A percentile compares a stretch with the other conserved stretches of the same genome.
phyloP scores from a whole-genome alignment of 1,140 invertebrate species.

The Drosophila miranda region DNA sequence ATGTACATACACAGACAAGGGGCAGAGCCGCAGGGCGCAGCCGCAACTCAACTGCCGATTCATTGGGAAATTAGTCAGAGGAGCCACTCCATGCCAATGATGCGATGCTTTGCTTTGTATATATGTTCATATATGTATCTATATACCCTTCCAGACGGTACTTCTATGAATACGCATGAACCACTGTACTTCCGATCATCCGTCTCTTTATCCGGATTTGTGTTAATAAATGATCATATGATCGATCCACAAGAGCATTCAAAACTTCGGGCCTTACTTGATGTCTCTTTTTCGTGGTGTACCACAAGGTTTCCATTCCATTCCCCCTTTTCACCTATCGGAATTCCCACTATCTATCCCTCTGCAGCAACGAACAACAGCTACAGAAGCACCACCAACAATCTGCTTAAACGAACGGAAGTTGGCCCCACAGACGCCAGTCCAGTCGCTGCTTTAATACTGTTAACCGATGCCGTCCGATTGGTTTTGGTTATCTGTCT shows the following conservation, averaged over 20 bases:
- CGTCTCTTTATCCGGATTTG: too few relatives aligned
- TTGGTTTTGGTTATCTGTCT: slow-evolving; percentile 71
- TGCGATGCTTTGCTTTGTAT: slow-evolving; percentile 48
- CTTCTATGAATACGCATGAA: too few relatives aligned
- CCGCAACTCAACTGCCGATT: slow-evolving; percentile 61
- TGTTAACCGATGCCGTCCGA: slow-evolving; percentile 75
- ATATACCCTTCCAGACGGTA: not conserved
- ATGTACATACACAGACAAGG: not conserved
- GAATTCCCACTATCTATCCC: not conserved
- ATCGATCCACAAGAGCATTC: too few relatives aligned
- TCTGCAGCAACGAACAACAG: too few relatives aligned
- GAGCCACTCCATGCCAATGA: slow-evolving; percentile 52
- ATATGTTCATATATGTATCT: not conserved
- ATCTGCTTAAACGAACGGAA: slow-evolving; percentile 71
- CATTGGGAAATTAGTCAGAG: slow-evolving; percentile 65
- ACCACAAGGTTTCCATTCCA: not conserved
- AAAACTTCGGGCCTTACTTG: too few relatives aligned
- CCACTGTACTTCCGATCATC: too few relatives aligned
- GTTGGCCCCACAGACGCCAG: slow-evolving; percentile 55
- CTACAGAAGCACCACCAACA: slow-evolving; percentile 22
- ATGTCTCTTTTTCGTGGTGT: slow-evolving; percentile 8
- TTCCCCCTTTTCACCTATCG: not conserved
- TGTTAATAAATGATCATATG: too few relatives aligned
- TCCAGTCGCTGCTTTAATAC: slow-evolving; percentile 58
- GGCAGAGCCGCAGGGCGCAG: slow-evolving; percentile 30